Evolutionary conservation across 1,140 invertebrate genomes (phyloP), one percentile per base, ranked within the genome.

Genomic region (Pomacea maculata): DNA sequence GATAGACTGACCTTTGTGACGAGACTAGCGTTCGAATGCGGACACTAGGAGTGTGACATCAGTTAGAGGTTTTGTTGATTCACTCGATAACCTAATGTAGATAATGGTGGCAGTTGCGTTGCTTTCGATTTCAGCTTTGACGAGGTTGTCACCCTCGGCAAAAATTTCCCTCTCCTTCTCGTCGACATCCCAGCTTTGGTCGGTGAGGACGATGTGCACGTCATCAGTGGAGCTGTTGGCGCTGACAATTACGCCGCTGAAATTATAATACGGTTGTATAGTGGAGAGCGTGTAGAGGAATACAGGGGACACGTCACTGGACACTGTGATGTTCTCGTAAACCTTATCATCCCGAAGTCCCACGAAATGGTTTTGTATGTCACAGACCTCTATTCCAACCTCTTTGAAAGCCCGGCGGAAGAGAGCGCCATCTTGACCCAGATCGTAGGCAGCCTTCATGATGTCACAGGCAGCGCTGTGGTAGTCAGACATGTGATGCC

Each of bases 371-470:
- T 79, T 61, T 8, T 79, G 67, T 9, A 83, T 63, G 52, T 81
- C 67, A 68, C 85, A 86, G 2, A 70, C 80, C 14, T 77, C 70
- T 25, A 86, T 82, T 15, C 85, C 85, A 0, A 86, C 84, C 11
- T 73, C 57, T 0, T n/a, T 25, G 67, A 86, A 82, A 10, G 82
- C 83, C 14, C 67, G 8, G 19, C 57, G 19, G 65, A 85, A 72
- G 3, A 54, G 15, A 7, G 67, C 61, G 21, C 75, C 61, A 7
- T 82, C 74, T 63, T 80, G 77, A 10, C 85, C 83, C 25, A 85
- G 77, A 55, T 86, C 85, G 67, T 84, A 85, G 55, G 87, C 85
- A 21, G 87, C 77, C 67, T 86, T 85, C 67, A 82, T 76, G 70
- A 88, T 65, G 54, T 84, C 87, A 82, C 87, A 88, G 25, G 82